Evolutionary conservation across 2,113 vertebrate genomes (phyloP).

Genomic region (Diadophis punctatus): DNA sequence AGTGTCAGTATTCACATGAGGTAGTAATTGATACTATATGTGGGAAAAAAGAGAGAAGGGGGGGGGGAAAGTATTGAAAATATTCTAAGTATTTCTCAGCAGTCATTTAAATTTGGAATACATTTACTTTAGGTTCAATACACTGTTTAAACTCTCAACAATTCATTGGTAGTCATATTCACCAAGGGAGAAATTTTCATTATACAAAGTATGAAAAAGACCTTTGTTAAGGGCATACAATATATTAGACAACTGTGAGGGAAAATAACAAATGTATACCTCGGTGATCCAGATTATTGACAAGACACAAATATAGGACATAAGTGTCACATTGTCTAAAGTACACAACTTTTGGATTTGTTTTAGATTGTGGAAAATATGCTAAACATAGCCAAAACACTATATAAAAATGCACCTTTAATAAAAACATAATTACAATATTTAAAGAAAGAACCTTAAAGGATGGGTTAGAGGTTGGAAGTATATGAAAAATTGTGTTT

Average conservation of each 20-base stretch:
- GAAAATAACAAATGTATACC: neutral
- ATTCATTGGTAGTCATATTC: neutral
- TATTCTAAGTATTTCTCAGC: neutral
- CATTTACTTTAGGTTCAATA: neutral
- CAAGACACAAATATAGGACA: neutral
- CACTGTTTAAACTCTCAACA: neutral
- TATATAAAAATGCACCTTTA: neutral
- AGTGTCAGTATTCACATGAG: neutral
- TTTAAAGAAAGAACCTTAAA: neutral
- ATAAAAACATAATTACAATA: neutral
- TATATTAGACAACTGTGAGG: neutral
- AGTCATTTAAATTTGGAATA: neutral
- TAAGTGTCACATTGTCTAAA: neutral
- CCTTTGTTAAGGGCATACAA: neutral
- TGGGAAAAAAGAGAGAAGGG: neutral
- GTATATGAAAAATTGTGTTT: neutral
- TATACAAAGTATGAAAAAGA: neutral
- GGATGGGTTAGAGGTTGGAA: neutral
- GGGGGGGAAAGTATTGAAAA: neutral
- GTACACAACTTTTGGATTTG: neutral
- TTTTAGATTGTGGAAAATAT: neutral
- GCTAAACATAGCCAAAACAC: neutral
- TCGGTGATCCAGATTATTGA: neutral
- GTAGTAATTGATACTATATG: neutral
- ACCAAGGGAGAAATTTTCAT: conserved; percentile 5